phyloP scores from a whole-genome alignment of 1,140 invertebrate genomes.

The Lordiphosa clarofinis region DNA sequence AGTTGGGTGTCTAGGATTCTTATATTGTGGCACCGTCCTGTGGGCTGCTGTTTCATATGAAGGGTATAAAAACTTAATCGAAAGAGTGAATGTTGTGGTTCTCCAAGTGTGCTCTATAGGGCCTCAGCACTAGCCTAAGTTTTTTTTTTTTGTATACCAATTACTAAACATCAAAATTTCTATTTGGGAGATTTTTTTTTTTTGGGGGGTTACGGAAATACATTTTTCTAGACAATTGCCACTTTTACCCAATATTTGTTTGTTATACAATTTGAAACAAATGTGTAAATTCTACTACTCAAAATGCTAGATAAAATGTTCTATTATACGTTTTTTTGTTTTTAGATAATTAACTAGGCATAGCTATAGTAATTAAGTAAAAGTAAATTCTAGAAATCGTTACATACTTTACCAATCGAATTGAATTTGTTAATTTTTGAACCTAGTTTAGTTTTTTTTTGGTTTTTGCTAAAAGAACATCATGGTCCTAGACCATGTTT shows the following conservation, averaged over 20 bases:
- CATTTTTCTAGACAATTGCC: conserved; percentile 31
- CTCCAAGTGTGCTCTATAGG: conserved; percentile 63
- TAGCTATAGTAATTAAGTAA: conserved; percentile 59
- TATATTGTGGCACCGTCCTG: conserved; percentile 19
- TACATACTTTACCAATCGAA: conserved; percentile 61
- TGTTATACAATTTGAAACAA: conserved; percentile 56
- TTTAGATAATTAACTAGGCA: conserved; percentile 54
- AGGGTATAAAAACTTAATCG: conserved; percentile 69
- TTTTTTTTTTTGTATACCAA: conserved; percentile 15
- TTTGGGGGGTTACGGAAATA: conserved; percentile 12
- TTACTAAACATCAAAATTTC: conserved; percentile 63
- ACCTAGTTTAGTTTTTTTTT: conserved; percentile 34
- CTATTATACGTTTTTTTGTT: conserved; percentile 53
- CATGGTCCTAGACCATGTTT: conserved; percentile 69
- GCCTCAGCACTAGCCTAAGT: conserved; percentile 63
- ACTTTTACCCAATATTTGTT: conserved; percentile 46
- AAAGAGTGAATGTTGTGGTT: conserved; percentile 29
- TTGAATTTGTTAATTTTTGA: conserved; percentile 40
- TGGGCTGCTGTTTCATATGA: conserved; percentile 31
- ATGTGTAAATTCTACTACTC: conserved; percentile 65
- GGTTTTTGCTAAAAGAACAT: conserved; percentile 56
- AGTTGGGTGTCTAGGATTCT: background rate
- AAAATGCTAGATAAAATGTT: conserved; percentile 72
- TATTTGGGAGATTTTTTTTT: conserved; percentile 14
- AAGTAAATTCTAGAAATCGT: conserved; percentile 49